These are phyloP conservation scores for Todiramphus saurophagus DNA, from an alignment of 2,113 vertebrate species.

Conservation along the genomic window DNA sequence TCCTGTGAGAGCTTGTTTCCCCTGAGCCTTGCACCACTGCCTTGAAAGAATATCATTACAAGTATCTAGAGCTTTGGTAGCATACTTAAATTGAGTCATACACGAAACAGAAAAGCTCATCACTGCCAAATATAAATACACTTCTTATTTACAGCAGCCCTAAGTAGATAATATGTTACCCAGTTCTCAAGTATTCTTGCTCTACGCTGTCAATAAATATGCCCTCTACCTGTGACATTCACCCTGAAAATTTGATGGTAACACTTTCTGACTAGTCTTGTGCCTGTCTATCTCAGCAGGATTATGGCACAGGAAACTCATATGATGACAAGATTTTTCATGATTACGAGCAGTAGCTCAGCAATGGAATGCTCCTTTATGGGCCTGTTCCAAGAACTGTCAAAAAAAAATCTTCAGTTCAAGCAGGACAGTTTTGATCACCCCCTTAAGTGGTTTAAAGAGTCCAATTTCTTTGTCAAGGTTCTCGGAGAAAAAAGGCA, in stretches of 20 bases:
- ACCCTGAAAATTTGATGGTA: not conserved
- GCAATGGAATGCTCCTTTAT: constrained; percentile 39
- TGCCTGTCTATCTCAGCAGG: not conserved
- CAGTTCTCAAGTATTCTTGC: not conserved
- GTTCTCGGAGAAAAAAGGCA: constrained; percentile 50
- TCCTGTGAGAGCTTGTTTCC: not conserved
- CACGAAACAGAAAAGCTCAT: not conserved
- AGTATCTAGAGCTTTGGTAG: not conserved
- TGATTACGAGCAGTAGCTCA: not conserved
- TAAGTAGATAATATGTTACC: not conserved
- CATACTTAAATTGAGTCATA: not conserved
- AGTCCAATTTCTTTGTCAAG: constrained; percentile 74
- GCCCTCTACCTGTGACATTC: not conserved
- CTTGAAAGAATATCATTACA: not conserved
- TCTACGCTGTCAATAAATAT: not conserved
- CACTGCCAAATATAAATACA: not conserved
- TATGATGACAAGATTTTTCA: not conserved
- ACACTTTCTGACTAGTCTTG: not conserved
- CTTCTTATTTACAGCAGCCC: not conserved
- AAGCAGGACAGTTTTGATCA: constrained; percentile 54
- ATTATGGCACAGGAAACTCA: not conserved
- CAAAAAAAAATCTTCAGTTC: constrained; percentile 32
- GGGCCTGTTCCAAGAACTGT: constrained; percentile 14
- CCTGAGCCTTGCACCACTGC: not conserved
- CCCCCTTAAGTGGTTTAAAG: constrained; percentile 52